Conservation (phyloP, 2,888 invertebrate genomes). For the Caenorhabditis sinica region DNA sequence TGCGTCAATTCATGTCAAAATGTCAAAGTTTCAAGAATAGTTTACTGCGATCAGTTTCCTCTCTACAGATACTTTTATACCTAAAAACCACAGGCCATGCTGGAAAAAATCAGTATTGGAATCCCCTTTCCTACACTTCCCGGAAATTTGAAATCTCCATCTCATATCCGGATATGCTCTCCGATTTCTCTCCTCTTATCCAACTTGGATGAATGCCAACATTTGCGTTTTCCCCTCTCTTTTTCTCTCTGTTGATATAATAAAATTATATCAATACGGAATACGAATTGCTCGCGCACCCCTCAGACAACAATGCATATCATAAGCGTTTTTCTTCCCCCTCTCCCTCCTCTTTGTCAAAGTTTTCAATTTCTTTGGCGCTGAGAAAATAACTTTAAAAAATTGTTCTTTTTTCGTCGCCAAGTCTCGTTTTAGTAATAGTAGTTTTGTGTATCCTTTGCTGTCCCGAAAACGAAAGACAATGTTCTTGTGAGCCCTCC, state of each 20-base stretch:
- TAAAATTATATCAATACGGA: slow-evolving; percentile 35
- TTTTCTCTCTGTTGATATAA: slow-evolving; percentile 20
- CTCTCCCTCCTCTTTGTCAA: not conserved
- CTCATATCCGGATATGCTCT: slow-evolving; percentile 28
- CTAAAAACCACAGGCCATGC: too few species aligned
- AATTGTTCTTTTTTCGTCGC: not conserved
- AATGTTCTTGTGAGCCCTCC: slow-evolving; percentile 14
- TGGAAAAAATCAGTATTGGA: too few species aligned
- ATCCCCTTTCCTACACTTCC: not conserved
- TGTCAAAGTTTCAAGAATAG: too few species aligned
- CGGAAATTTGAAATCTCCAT: not conserved
- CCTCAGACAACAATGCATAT: slow-evolving; percentile 18
- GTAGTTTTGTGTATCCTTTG: slow-evolving; percentile 12
- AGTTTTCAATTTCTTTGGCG: not conserved
- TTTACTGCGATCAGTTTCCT: too few species aligned
- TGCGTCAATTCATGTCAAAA: too few species aligned
- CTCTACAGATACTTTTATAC: too few species aligned
- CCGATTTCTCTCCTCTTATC: slow-evolving; percentile 8
- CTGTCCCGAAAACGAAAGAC: slow-evolving; percentile 5
- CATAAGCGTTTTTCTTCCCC: slow-evolving; percentile 1
- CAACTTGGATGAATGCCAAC: slow-evolving; percentile 8
- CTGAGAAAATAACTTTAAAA: not conserved
- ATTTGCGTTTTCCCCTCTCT: not conserved
- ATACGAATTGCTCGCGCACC: not conserved
- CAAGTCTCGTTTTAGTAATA: slow-evolving; percentile 9